Conservation (phyloP, 1,140 invertebrate genomes). For the Bombus turneri region DNA sequence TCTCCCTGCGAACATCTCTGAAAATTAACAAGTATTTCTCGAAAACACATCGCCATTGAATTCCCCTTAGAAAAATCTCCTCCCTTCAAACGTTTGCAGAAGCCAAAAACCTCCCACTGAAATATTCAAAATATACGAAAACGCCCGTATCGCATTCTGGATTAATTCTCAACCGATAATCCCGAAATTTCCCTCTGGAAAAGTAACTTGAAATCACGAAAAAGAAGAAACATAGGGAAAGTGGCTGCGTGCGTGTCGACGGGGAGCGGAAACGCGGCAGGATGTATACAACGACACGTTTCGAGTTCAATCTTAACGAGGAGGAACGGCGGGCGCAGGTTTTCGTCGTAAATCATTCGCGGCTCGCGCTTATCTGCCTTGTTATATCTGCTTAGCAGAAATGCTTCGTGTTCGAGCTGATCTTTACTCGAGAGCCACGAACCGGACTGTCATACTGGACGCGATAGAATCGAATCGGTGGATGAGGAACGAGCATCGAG, state of each 20-base stretch:
- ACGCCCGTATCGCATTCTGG: too few relatives aligned
- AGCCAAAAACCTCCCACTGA: too few relatives aligned
- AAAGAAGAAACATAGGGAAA: not conserved
- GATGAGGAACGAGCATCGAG: constrained; percentile 11
- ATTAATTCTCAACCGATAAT: too few relatives aligned
- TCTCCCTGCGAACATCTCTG: too few relatives aligned
- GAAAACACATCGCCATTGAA: too few relatives aligned
- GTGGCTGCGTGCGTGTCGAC: not conserved
- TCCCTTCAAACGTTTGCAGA: too few relatives aligned
- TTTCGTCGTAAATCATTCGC: constrained; percentile 53
- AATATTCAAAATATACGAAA: too few relatives aligned
- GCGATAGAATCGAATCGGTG: not conserved
- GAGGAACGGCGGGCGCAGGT: constrained; percentile 35
- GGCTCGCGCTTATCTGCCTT: constrained; percentile 53
- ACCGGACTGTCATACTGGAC: constrained; percentile 26
- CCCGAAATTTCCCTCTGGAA: too few relatives aligned
- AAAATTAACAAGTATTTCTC: too few relatives aligned
- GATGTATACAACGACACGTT: constrained; percentile 34
- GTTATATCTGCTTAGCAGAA: constrained; percentile 56
- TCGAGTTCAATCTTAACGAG: constrained; percentile 53
- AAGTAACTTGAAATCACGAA: not conserved
- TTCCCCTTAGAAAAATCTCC: too few relatives aligned
- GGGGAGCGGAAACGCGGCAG: constrained; percentile 10
- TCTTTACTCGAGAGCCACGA: constrained; percentile 27
- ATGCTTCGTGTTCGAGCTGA: constrained; percentile 14